A percentile compares a stretch with the other conserved stretches of the same genome.
Conservation (phyloP, 30 jellyfish, hydroid and myxozoan genomes). For the Aurelia sp. region DNA sequence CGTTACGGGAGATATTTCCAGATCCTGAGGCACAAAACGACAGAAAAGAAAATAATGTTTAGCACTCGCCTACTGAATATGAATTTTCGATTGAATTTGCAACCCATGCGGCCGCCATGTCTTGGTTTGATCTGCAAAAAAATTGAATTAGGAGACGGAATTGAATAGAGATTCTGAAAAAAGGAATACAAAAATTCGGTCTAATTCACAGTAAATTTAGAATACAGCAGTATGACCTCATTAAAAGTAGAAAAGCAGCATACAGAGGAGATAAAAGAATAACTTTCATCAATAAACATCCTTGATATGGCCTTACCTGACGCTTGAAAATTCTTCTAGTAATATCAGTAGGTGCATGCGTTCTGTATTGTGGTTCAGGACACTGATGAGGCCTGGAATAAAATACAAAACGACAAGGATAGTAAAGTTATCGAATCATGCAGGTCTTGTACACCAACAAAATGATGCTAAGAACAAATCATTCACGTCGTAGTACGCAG, state of each 20-base stretch:
- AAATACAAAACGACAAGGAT: not conserved
- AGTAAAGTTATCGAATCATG: too few relatives aligned
- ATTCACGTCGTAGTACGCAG: too few relatives aligned
- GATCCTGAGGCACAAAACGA: not conserved
- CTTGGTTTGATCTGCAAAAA: constrained; percentile 62
- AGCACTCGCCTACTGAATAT: constrained; percentile 58
- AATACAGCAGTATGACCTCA: too few relatives aligned
- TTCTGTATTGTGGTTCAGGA: constrained; percentile 88
- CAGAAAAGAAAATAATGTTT: not conserved
- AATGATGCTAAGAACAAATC: too few relatives aligned
- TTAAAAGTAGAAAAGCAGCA: too few relatives aligned
- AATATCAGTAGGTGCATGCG: constrained; percentile 78
- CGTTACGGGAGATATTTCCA: too few relatives aligned
- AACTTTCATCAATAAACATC: not conserved
- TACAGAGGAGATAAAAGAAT: too few relatives aligned
- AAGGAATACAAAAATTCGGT: too few relatives aligned
- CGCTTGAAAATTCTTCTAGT: constrained; percentile 72
- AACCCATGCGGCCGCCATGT: constrained; percentile 91
- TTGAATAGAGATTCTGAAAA: too few relatives aligned
- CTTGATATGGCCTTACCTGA: constrained; percentile 29
- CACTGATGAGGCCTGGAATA: constrained; percentile 85
- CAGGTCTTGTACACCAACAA: too few relatives aligned
- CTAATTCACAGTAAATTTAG: too few relatives aligned
- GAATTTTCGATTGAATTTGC: constrained; percentile 77
- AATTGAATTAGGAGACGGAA: too few relatives aligned